phyloP scores from a whole-genome alignment of 2,888 invertebrate genomes.

The Eilema caniola region DNA sequence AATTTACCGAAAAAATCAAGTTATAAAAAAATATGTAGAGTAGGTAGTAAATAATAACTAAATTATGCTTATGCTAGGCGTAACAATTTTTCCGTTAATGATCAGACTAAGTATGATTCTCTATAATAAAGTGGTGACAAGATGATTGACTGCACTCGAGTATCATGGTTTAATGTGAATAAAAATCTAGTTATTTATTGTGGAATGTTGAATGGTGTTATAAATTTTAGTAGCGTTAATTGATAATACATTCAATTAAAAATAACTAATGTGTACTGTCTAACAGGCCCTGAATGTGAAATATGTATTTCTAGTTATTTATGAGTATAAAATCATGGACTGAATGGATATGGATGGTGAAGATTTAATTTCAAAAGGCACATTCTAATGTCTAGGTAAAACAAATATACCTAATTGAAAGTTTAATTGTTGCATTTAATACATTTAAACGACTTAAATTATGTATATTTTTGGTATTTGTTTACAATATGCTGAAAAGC shows the following conservation, averaged over 20 bases:
- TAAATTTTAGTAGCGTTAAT: slow-evolving; percentile 52
- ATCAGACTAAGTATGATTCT: slow-evolving; percentile 36
- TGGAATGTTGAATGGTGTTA: slow-evolving; percentile 76
- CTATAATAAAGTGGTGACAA: slow-evolving; percentile 32
- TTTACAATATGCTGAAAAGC: slow-evolving; percentile 49
- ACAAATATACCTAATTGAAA: slow-evolving; percentile 55
- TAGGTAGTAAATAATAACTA: slow-evolving; percentile 69
- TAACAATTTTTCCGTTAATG: slow-evolving; percentile 50
- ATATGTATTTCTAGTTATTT: slow-evolving; percentile 37
- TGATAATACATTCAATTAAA: slow-evolving; percentile 28
- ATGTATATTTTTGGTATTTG: slow-evolving; percentile 59
- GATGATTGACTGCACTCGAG: slow-evolving; percentile 16
- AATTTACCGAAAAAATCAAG: slow-evolving; percentile 69
- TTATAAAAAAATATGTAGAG: slow-evolving; percentile 70
- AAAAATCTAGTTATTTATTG: slow-evolving; percentile 67
- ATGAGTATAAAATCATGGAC: slow-evolving; percentile 68
- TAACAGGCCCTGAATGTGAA: not conserved
- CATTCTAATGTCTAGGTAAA: slow-evolving; percentile 67
- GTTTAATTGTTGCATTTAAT: slow-evolving; percentile 43
- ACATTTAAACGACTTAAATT: slow-evolving; percentile 45
- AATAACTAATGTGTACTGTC: not conserved
- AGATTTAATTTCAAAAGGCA: slow-evolving; percentile 75
- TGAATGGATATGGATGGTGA: slow-evolving; percentile 76
- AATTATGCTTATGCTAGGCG: slow-evolving; percentile 74
- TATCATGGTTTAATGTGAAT: slow-evolving; percentile 32